Percentiles rank a stretch among this genome's conserved stretches.
These are phyloP conservation scores for Limnothrissa miodon DNA, from an alignment of 2,113 vertebrate species.

Conservation along the genomic window DNA sequence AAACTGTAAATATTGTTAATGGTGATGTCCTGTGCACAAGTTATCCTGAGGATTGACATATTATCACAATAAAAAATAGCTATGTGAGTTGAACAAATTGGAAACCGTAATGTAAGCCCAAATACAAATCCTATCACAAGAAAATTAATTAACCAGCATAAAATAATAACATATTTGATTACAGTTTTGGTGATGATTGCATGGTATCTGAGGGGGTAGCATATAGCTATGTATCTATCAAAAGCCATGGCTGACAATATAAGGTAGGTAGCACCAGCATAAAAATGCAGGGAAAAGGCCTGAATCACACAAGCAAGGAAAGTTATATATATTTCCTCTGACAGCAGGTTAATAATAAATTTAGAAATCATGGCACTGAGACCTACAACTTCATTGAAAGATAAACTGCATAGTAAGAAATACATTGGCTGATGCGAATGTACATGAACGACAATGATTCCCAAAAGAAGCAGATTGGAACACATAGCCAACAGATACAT, in stretches of 20 bases:
- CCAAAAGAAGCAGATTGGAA: constrained; percentile 31
- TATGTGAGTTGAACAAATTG: constrained; percentile 17
- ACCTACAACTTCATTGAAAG: constrained; percentile 32
- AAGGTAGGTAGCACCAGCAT: constrained; percentile 28
- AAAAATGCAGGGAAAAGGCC: constrained; percentile 36
- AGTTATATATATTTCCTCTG: constrained; percentile 26
- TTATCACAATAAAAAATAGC: constrained; percentile 45
- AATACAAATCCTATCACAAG: not conserved
- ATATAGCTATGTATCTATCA: constrained; percentile 44
- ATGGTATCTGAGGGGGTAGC: constrained; percentile 42
- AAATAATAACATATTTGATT: not conserved
- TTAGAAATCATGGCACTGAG: constrained; percentile 29
- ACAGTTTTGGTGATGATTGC: constrained; percentile 32
- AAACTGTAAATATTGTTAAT: constrained; percentile 49
- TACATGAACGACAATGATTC: constrained; percentile 31
- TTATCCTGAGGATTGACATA: constrained; percentile 35
- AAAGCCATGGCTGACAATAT: constrained; percentile 41
- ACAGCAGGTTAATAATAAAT: constrained; percentile 30
- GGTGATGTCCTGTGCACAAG: constrained; percentile 40
- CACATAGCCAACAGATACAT: constrained; percentile 43
- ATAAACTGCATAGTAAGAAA: constrained; percentile 39
- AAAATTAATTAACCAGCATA: not conserved
- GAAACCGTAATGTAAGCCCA: not conserved
- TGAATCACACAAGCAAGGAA: constrained; percentile 42
- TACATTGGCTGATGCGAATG: constrained; percentile 44